A percentile compares a stretch with the other conserved stretches of the same genome.
phyloP scores from a whole-genome alignment of 1,140 invertebrate species.

The Maniola jurtina region DNA sequence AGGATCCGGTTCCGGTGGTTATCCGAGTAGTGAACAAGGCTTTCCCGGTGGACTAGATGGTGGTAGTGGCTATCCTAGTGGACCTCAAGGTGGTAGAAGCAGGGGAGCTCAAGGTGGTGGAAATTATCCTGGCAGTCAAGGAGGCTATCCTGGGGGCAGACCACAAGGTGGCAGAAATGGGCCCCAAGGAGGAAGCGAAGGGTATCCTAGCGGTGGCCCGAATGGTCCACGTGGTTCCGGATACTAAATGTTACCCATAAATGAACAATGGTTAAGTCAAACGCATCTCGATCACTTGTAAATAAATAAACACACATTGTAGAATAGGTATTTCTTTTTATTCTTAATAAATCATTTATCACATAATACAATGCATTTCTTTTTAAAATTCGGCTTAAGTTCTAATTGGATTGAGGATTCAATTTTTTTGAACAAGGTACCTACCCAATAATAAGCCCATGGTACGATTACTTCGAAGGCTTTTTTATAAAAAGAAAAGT shows the following conservation, averaged over 20 bases:
- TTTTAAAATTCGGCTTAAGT: neutral
- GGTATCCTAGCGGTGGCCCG: slow-evolving; percentile 69
- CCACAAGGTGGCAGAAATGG: slow-evolving; percentile 11
- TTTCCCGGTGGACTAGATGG: slow-evolving; percentile 17
- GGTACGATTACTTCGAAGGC: too few species aligned
- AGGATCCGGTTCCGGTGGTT: slow-evolving; percentile 36
- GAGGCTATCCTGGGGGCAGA: slow-evolving; percentile 5
- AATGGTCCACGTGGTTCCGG: slow-evolving; percentile 66
- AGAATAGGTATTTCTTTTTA: slow-evolving; percentile 2
- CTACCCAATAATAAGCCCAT: too few species aligned
- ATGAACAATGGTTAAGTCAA: neutral
- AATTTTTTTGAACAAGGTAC: too few species aligned
- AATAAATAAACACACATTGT: slow-evolving; percentile 27
- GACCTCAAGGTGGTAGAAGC: neutral
- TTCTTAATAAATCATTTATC: neutral
- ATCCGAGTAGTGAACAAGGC: slow-evolving; percentile 11
- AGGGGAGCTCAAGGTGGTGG: slow-evolving; percentile 14
- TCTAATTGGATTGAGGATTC: too few species aligned
- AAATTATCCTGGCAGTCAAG: slow-evolving; percentile 24
- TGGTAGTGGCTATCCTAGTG: slow-evolving; percentile 19
- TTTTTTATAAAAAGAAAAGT: too few species aligned
- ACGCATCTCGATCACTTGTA: slow-evolving; percentile 15
- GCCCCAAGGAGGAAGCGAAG: slow-evolving; percentile 36
- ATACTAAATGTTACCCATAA: slow-evolving; percentile 41
- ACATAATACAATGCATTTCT: neutral